These are phyloP conservation scores for Erinaceus europaeus DNA, from an alignment of 2,113 vertebrate genomes.

Conservation along the genomic window DNA sequence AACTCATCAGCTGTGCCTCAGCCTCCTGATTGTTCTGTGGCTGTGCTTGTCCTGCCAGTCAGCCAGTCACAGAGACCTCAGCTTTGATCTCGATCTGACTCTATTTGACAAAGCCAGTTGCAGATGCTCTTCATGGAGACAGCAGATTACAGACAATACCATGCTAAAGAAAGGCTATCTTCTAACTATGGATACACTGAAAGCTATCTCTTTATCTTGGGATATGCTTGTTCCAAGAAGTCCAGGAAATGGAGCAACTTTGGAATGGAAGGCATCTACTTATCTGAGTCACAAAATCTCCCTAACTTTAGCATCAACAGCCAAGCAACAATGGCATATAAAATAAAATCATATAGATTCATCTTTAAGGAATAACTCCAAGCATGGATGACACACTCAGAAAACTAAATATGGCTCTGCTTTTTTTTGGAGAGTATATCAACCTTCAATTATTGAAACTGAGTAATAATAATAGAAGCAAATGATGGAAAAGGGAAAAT, in stretches of 20 bases:
- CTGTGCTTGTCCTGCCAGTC: background rate
- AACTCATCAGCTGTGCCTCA: constrained; percentile 60
- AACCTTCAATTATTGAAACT: background rate
- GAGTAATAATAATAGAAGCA: background rate
- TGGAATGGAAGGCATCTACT: constrained; percentile 43
- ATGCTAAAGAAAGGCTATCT: constrained; percentile 49
- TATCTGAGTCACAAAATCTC: background rate
- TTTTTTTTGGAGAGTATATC: background rate
- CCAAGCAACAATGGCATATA: background rate
- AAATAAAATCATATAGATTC: background rate
- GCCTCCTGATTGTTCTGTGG: constrained; percentile 48
- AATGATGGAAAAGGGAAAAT: background rate
- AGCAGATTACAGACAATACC: constrained; percentile 63
- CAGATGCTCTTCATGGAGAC: constrained; percentile 53
- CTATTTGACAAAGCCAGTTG: constrained; percentile 67
- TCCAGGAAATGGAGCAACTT: background rate
- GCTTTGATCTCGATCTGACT: constrained; percentile 69
- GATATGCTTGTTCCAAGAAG: constrained; percentile 15
- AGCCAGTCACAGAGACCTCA: background rate
- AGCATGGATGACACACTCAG: background rate
- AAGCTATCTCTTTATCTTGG: constrained; percentile 11
- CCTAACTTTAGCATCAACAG: background rate
- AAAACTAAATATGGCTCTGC: background rate
- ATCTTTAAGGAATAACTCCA: background rate
- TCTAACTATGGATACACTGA: background rate